A percentile compares a stretch with the other conserved stretches of the same genome.
phyloP scores from a whole-genome alignment of 2,797 vertebrate genomes.

The Geotrypetes seraphini region DNA sequence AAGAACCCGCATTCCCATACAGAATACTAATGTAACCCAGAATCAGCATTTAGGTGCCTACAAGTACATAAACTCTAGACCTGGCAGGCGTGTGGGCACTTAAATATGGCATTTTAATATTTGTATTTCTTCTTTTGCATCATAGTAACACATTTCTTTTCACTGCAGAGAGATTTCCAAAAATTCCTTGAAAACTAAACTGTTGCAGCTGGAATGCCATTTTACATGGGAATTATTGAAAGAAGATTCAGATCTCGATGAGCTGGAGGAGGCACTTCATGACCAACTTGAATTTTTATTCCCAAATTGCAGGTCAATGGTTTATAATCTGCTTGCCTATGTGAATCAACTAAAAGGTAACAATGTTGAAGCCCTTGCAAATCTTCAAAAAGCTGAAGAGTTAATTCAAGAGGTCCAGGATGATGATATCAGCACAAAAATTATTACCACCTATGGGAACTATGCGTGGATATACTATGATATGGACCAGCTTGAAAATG shows the following conservation, averaged over 20 bases:
- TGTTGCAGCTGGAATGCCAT: conserved; percentile 58
- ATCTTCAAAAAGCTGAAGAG: conserved; percentile 49
- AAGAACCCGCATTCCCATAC: too few species aligned
- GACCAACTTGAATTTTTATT: conserved; percentile 34
- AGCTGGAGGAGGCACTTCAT: conserved; percentile 36
- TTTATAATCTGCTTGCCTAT: conserved; percentile 51
- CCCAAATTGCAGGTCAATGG: neutral
- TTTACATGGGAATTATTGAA: conserved; percentile 61
- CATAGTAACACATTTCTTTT: too few species aligned
- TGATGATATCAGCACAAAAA: conserved; percentile 27
- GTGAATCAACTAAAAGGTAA: conserved; percentile 44
- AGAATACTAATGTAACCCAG: too few species aligned
- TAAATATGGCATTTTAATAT: too few species aligned
- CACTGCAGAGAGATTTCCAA: conserved; percentile 33
- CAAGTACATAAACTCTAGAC: too few species aligned
- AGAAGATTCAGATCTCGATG: conserved; percentile 31
- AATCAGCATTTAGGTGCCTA: too few species aligned
- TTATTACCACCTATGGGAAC: conserved; percentile 59
- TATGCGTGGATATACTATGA: conserved; percentile 60
- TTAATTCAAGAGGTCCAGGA: conserved; percentile 12
- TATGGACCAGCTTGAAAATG: conserved; percentile 29
- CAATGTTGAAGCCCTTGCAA: conserved; percentile 44
- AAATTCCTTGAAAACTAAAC: conserved; percentile 25
- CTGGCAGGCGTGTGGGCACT: too few species aligned
- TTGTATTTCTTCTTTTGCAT: too few species aligned